Base-by-base conservation (phyloP, 2,113 vertebrate species). In the Scytalopus superciliaris region DNA sequence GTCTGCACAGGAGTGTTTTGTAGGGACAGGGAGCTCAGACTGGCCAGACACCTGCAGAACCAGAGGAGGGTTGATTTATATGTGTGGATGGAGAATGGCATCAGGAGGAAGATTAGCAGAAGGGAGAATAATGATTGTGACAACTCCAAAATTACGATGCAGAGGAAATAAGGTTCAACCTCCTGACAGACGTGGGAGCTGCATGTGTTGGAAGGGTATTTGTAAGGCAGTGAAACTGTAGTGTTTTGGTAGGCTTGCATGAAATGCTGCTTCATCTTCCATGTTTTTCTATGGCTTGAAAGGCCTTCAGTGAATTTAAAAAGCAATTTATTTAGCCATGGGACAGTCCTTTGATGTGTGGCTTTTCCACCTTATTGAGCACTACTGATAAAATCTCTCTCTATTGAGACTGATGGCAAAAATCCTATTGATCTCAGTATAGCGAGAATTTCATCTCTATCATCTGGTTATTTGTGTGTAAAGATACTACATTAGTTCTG, bases 331-430 rank as follows among this genome's bases (percentile, higher is more conserved):
- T 86, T 84, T 89, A 84, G 50, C 35, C 35, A 37, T 3, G 6
- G 74, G 90, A 59, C 62, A 88, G 82, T 75, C 27, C 44, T 81
- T 44, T 78, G 78, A 30, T 79, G 55, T 9, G 4, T 91, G 77
- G 90, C 59, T 80, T 94, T 89, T 95, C 92, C 56, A 88, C 78
- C 39, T 88, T 68, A 64, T 17, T 83, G 63, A 56, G 68, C 55
- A 31, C 55, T 74, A 4, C 63, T 57, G 76, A 88, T 86, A 83
- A 88, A 86, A 92, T 84, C 67, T 87, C 47, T 67, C 12, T 80
- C 37, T 23, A 4, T 7, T 75, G 72, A 86, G 49, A n/a, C 3
- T 67, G 37, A 30, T 75, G 83, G 79, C 75, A 92, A 59, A 70
- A 93, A 56, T 88, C 39, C 47, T 63, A 40, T 55, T 3, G 16